Base-by-base conservation (phyloP, 2,797 vertebrate species). In the Ibycter americanus region DNA sequence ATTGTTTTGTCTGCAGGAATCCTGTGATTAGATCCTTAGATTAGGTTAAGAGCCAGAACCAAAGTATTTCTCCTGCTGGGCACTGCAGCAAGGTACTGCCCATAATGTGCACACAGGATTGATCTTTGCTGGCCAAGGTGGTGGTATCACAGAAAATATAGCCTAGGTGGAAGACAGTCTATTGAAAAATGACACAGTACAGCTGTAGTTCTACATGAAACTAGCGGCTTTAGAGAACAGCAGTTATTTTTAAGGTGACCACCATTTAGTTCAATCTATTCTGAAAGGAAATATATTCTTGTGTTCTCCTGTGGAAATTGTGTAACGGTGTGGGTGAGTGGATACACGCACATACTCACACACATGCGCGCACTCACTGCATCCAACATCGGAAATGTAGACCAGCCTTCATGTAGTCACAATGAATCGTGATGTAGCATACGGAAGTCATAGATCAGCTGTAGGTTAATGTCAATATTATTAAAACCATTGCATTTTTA, bases 341-440 rank as follows among this genome's bases (percentile, higher is more conserved):
- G 18, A 20, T 42, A 4, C 5, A 63, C 6, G 11, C 12, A 34
- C 0, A 0, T 7, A 8, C 20, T 36, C 68, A 56, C 25, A 34
- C 22, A 11, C 12, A 9, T 8, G 34, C 31, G 26, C 34, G 32
- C 12, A 12, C 25, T 25, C 55, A 32, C 51, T 36, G 1, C 17
- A 38, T 22, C 18, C 38, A 42, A 31, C 13, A 6, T 20, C 1
- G 20, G 29, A 54, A 76, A 46, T 38, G 29, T 23, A 32, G 27
- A 61, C 11, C 36, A 81, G 17, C 6, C 23, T 49, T 74, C 38
- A 6, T 22, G 25, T 5, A 58, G 36, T 20, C 26, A 38, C 15
- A 65, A 62, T 36, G 32, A 88, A 47, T 47, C 42, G 55, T 16
- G 23, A 20, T 20, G 15, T 11, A 36, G 27, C 61, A 63, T 36